phyloP scores from a whole-genome alignment of 2,113 vertebrate genomes.

The Balaeniceps rex region DNA sequence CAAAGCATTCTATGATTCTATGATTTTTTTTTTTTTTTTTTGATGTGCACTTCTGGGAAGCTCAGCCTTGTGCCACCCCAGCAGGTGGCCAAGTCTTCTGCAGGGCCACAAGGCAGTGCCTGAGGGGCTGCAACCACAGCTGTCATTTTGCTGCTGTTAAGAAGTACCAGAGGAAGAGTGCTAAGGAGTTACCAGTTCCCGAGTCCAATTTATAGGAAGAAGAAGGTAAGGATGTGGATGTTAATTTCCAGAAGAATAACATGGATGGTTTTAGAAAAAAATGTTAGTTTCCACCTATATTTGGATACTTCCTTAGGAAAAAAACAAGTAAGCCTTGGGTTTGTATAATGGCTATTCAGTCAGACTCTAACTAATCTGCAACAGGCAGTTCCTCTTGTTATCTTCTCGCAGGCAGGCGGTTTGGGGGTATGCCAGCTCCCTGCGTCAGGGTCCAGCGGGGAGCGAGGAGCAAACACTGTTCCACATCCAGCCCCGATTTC shows the following conservation, averaged over 20 bases:
- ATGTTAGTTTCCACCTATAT: not conserved
- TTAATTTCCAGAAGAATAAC: not conserved
- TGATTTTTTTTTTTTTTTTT: rapidly evolving
- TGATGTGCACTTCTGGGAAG: not conserved
- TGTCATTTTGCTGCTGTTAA: not conserved
- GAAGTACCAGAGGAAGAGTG: not conserved
- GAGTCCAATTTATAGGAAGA: not conserved
- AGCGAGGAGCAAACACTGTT: not conserved
- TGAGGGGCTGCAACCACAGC: not conserved
- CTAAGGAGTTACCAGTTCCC: not conserved
- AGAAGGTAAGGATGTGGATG: not conserved
- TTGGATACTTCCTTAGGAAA: not conserved
- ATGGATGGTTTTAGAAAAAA: not conserved
- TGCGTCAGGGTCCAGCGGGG: not conserved
- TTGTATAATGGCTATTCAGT: not conserved
- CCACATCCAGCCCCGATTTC: not conserved
- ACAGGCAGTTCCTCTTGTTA: slow-evolving; percentile 15
- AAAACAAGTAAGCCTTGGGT: not conserved
- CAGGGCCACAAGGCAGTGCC: not conserved
- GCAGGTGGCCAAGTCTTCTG: not conserved
- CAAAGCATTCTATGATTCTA: too few relatives aligned
- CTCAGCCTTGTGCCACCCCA: not conserved
- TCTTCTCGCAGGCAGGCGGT: slow-evolving; percentile 5
- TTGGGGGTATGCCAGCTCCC: not conserved
- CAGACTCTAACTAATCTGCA: not conserved